phyloP scores from a whole-genome alignment of 2,888 invertebrate species.

The Pterostichus madidus region DNA sequence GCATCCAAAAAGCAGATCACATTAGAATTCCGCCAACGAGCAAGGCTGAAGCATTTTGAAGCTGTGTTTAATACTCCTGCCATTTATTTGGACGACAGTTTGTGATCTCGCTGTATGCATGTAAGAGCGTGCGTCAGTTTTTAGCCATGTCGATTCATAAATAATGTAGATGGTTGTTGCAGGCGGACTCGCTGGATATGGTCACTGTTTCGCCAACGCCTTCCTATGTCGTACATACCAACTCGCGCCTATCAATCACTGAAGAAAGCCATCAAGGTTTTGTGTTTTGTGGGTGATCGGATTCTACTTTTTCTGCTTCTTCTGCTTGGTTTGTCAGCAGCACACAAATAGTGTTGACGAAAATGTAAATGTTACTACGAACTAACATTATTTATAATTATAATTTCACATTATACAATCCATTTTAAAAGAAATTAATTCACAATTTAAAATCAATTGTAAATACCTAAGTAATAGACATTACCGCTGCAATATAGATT shows the following conservation, averaged over 20 bases:
- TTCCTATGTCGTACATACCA: constrained; percentile 70
- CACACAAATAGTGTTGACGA: not conserved
- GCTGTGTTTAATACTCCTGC: constrained; percentile 38
- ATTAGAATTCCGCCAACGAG: not conserved
- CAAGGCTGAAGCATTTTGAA: constrained; percentile 12
- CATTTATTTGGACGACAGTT: constrained; percentile 26
- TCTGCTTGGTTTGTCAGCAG: not conserved
- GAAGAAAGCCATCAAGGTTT: constrained; percentile 52
- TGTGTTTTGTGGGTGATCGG: constrained; percentile 6
- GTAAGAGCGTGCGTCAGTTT: constrained; percentile 53
- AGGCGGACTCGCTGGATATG: constrained; percentile 67
- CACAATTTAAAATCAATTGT: too few relatives aligned
- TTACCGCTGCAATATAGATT: too few relatives aligned
- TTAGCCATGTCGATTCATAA: constrained; percentile 64
- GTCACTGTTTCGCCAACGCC: constrained; percentile 67
- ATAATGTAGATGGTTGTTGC: constrained; percentile 60
- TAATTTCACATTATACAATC: too few relatives aligned
- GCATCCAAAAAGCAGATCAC: not conserved
- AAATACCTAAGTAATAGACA: too few relatives aligned
- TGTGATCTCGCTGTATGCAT: not conserved
- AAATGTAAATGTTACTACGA: constrained; percentile 14
- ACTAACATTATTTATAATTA: too few relatives aligned
- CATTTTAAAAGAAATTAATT: too few relatives aligned
- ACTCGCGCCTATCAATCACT: constrained; percentile 68
- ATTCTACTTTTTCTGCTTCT: not conserved